Evolutionary conservation across 2,113 vertebrate genomes (phyloP).

Genomic region (Semicossyphus pulcher): DNA sequence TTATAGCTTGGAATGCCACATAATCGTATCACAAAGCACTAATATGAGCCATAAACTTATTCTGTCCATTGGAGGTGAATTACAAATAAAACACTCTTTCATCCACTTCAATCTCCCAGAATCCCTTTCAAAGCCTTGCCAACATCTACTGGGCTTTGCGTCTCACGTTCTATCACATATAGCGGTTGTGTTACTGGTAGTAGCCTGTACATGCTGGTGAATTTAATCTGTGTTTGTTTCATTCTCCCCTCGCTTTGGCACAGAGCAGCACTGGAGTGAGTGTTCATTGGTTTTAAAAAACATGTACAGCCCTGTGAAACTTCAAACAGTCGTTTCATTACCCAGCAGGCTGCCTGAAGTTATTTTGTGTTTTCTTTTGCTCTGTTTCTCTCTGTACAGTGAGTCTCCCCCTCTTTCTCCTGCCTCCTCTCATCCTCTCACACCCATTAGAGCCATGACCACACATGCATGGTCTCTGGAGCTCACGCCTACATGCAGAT

Average conservation of each 20-base stretch:
- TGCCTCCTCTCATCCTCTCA: conserved; percentile 31
- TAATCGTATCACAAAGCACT: background rate
- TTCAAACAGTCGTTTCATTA: conserved; percentile 27
- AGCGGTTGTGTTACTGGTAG: background rate
- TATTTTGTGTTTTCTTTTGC: conserved; percentile 7
- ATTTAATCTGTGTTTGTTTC: background rate
- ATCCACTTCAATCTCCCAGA: conserved; percentile 9
- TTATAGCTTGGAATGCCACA: background rate
- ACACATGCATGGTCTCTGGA: conserved; percentile 29
- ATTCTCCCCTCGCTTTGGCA: background rate
- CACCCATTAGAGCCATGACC: conserved; percentile 29
- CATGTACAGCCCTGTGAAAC: background rate
- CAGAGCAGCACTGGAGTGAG: background rate
- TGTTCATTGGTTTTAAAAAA: conserved; percentile 1
- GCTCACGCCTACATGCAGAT: conserved; percentile 33
- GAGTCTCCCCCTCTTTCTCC: conserved; percentile 1
- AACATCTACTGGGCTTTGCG: conserved; percentile 6
- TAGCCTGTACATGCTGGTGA: background rate
- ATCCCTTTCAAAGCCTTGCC: conserved; percentile 1
- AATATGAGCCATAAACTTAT: conserved; percentile 1
- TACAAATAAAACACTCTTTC: conserved; percentile 25
- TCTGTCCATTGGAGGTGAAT: conserved; percentile 12
- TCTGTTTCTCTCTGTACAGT: background rate
- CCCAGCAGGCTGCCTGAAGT: conserved; percentile 7
- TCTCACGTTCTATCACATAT: background rate